Evolutionary conservation across 2,797 vertebrate species (phyloP), one percentile per base, ranked within the genome.

Genomic region (Pipistrellus pipistrellus): DNA sequence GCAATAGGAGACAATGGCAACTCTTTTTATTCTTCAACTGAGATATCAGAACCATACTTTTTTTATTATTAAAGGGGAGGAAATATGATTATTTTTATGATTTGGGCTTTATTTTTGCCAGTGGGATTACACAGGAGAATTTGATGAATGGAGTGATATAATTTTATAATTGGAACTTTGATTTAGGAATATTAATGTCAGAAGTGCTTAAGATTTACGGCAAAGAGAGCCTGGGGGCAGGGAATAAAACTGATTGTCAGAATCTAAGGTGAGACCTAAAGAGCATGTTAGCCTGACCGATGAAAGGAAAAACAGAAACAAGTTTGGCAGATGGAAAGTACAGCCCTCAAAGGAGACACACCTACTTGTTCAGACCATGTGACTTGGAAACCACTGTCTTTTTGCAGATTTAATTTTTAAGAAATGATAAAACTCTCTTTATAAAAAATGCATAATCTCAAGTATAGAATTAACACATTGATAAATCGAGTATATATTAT

Each of bases 171-270:
- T 48, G 23, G 27, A 25, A 18, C 23, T 88, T 87, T 92, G 81
- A 92, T 89, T 95, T 93, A 86, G 38, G 10, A 92, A 85, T 94
- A 88, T 85, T 53, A 91, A 85, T 41, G 46, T 72, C 64, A 91
- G 13, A 13, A 8, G 20, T 75, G 0, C 48, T 3, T 55, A 81
- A 41, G 48, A 89, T 76, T 89, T 53, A 66, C 57, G 44, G 23
- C 55, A n/a, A 27, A 77, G 21, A 88, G 7, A 76, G 32, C 46
- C 81, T 72, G 20, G 15, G 25, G 71, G 30, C 23, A 62, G 71
- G 72, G 68, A 59, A 62, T 76, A 69, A 93, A 92, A 77, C 10
- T 69, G 68, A 81, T 41, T 32, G 8, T 62, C 71, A 85, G 35
- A 82, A 77, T 71, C 59, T 88, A 78, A 93, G 76, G 27, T 89